A percentile compares a stretch with the other conserved stretches of the same genome.
These are phyloP conservation scores for Eudemis profundana DNA, from an alignment of 2,888 invertebrate genomes.

Conservation along the genomic window DNA sequence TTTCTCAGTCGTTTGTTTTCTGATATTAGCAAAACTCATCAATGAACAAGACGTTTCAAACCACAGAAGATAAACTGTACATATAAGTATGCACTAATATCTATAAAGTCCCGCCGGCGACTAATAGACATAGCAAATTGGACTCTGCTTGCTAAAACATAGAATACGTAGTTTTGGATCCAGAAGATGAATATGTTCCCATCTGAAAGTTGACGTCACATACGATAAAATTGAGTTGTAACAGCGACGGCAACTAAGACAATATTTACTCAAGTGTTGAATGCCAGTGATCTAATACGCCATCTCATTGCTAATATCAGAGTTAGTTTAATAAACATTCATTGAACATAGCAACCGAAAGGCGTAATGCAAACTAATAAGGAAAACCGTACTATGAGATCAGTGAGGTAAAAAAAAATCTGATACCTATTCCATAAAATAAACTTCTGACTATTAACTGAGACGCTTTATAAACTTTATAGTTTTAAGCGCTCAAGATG, in stretches of 20 bases:
- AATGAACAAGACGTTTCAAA: neutral
- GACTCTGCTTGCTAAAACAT: neutral
- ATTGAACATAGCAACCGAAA: constrained; percentile 28
- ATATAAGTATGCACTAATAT: neutral
- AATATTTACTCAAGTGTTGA: constrained; percentile 53
- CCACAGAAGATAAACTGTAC: neutral
- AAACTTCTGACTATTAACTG: too few species aligned
- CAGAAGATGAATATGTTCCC: constrained; percentile 19
- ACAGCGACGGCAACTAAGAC: constrained; percentile 38
- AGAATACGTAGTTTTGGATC: neutral
- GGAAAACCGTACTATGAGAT: too few species aligned
- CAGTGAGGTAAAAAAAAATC: neutral
- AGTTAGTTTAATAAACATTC: constrained; percentile 31
- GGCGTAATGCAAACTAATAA: neutral
- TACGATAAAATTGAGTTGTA: constrained; percentile 26
- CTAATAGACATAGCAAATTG: neutral
- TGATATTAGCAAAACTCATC: constrained; percentile 3
- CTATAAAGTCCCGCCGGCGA: neutral
- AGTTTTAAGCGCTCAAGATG: too few species aligned
- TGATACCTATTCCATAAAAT: too few species aligned
- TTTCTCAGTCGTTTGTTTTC: constrained; percentile 16
- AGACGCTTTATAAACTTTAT: too few species aligned
- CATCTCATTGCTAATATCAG: constrained; percentile 43
- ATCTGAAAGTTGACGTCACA: neutral
- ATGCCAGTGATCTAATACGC: constrained; percentile 53